phyloP scores from a whole-genome alignment of 2,113 vertebrate species.

The Motacilla tschutschensis region DNA sequence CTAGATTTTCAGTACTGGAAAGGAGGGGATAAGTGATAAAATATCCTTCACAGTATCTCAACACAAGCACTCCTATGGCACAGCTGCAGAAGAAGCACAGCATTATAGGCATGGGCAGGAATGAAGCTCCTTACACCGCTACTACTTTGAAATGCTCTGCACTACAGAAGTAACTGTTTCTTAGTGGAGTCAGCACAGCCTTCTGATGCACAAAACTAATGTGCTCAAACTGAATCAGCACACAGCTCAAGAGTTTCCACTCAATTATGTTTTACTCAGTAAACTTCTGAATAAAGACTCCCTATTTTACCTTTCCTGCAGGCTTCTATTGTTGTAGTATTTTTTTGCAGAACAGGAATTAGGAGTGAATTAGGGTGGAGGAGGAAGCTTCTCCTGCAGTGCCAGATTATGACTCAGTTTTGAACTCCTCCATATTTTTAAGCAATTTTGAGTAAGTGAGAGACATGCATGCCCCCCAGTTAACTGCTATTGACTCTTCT shows the following conservation, averaged over 20 bases:
- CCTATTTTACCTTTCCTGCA: neutral
- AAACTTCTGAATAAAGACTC: neutral
- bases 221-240: neutral
- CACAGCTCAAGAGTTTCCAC: neutral
- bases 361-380: slow-evolving; percentile 9
- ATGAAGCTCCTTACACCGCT: neutral
- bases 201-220: neutral
- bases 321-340: neutral
- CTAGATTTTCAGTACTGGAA: neutral
- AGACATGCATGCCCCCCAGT: slow-evolving; percentile 10
- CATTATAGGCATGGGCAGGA: neutral
- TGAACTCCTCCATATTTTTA: slow-evolving; percentile 31
- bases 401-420: slow-evolving; percentile 44
- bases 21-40: neutral
- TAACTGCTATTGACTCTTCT: neutral
- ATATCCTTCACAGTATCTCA: neutral
- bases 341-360: slow-evolving; percentile 1
- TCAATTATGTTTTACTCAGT: neutral
- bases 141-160: neutral
- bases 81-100: neutral
- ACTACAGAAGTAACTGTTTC: neutral
- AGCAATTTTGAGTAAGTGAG: slow-evolving; percentile 6
- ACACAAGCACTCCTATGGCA: neutral
- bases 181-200: neutral
- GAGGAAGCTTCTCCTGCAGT: slow-evolving; percentile 3